phyloP scores from a whole-genome alignment of 2,113 vertebrate genomes.

The Scatophagus argus region DNA sequence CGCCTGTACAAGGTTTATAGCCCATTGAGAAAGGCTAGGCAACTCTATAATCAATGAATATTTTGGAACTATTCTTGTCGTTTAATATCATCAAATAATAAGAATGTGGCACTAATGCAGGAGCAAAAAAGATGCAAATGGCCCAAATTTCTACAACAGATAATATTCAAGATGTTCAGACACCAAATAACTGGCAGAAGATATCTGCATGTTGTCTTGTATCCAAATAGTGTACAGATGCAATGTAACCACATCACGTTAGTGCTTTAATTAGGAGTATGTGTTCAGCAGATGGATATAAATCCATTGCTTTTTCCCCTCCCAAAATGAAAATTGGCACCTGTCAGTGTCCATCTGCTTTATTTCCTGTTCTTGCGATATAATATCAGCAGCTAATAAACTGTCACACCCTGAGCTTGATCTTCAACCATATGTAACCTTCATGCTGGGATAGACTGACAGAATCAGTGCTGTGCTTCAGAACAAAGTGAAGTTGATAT shows the following conservation, averaged over 20 bases:
- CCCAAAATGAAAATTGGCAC: conserved; percentile 61
- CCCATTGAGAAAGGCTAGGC: neutral
- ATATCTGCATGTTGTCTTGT: conserved; percentile 6
- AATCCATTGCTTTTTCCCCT: conserved; percentile 27
- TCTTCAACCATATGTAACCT: conserved; percentile 15
- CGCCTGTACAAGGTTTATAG: neutral
- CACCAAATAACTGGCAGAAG: conserved; percentile 13
- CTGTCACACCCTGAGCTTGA: conserved; percentile 26
- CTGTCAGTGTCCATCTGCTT: conserved; percentile 65
- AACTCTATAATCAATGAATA: neutral
- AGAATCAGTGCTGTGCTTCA: neutral
- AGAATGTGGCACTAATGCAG: neutral
- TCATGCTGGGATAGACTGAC: neutral
- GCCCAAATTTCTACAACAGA: conserved; percentile 19
- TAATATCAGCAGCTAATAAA: conserved; percentile 58
- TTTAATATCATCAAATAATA: neutral
- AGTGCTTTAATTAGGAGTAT: conserved; percentile 54
- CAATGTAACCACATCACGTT: conserved; percentile 43
- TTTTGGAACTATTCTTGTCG: neutral
- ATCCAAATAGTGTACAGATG: conserved; percentile 32
- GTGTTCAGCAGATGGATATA: conserved; percentile 57
- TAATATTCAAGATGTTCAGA: conserved; percentile 46
- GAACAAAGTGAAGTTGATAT: neutral
- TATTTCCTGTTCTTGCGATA: conserved; percentile 50
- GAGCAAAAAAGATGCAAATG: neutral